Evolutionary conservation across 2,113 vertebrate species (phyloP).

Genomic region (Larimichthys crocea): DNA sequence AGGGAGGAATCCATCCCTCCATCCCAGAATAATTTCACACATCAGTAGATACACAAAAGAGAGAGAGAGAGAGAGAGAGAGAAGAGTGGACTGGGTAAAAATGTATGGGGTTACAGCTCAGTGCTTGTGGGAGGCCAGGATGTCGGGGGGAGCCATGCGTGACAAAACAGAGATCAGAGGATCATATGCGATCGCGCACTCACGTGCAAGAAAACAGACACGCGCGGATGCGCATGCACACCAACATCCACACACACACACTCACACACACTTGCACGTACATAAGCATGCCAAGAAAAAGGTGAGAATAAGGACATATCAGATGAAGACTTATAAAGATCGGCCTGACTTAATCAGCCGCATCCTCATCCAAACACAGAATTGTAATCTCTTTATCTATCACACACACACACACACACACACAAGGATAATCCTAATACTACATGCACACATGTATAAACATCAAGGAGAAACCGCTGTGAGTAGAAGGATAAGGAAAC

Average conservation of each 20-base stretch:
- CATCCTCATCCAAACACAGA: slow-evolving; percentile 46
- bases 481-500: slow-evolving; percentile 11
- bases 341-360: slow-evolving; percentile 46
- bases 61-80: slow-evolving; percentile 52
- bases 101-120: slow-evolving; percentile 74
- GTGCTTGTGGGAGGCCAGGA: slow-evolving; percentile 69
- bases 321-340: slow-evolving; percentile 55
- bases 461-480: slow-evolving; percentile 16
- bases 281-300: slow-evolving; percentile 39
- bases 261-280: slow-evolving; percentile 13
- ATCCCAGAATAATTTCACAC: slow-evolving; percentile 87
- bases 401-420: slow-evolving; percentile 14
- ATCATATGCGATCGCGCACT: slow-evolving; percentile 55
- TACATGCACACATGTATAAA: slow-evolving; percentile 46
- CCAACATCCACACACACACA: not conserved
- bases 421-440: slow-evolving; percentile 47
- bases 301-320: slow-evolving; percentile 62
- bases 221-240: not conserved
- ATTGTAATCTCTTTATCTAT: slow-evolving; percentile 55
- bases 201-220: slow-evolving; percentile 39
- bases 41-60: slow-evolving; percentile 82
- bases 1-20: slow-evolving; percentile 86
- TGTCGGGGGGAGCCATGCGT: slow-evolving; percentile 68
- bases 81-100: slow-evolving; percentile 50
- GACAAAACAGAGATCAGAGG: slow-evolving; percentile 77